Conservation (phyloP, 2,888 invertebrate species). For the Microplitis manilae region DNA sequence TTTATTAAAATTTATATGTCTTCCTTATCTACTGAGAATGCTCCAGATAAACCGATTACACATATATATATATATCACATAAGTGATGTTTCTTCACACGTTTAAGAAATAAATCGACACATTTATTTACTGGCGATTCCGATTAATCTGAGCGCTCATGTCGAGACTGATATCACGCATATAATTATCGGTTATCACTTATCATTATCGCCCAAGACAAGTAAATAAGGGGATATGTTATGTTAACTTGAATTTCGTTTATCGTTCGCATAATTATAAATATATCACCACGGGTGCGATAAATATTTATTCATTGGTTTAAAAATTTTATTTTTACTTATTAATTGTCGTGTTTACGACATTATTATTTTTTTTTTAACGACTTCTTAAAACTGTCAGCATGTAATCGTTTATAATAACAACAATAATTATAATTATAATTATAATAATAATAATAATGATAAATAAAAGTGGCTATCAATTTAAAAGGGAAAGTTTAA, state of each 20-base stretch:
- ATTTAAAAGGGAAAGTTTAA: background rate
- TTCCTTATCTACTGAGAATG: background rate
- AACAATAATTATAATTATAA: too few relatives aligned
- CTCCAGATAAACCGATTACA: background rate
- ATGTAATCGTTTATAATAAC: too few relatives aligned
- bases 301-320: background rate
- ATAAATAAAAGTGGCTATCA: background rate
- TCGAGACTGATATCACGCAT: background rate
- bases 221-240: too few relatives aligned
- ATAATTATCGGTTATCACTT: background rate
- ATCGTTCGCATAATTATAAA: slow-evolving; percentile 15
- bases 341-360: slow-evolving; percentile 32
- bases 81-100: background rate
- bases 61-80: background rate
- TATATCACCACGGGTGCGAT: background rate
- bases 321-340: background rate
- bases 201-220: background rate
- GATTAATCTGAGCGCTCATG: background rate
- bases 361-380: slow-evolving; percentile 15
- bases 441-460: too few relatives aligned
- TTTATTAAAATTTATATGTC: background rate
- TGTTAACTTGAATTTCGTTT: too few relatives aligned
- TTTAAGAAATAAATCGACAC: background rate
- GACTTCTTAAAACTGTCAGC: too few relatives aligned
- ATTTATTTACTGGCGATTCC: background rate